Base-by-base conservation (phyloP, 2,888 invertebrate genomes). In the Hypomecis punctinalis region DNA sequence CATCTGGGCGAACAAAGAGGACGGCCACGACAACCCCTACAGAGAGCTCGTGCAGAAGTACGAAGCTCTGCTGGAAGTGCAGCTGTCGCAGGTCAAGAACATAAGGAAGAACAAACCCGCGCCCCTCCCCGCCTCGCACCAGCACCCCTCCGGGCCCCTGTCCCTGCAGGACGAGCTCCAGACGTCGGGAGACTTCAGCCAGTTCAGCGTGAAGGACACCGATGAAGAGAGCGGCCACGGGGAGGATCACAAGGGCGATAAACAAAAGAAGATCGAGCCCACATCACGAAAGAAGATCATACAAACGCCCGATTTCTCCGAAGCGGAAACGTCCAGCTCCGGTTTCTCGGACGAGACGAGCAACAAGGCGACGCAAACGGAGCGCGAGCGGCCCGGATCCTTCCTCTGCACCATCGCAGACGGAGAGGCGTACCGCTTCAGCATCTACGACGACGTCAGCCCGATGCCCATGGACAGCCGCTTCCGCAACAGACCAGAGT, bases 311-410 rank as follows among this genome's bases (percentile, higher is more conserved):
- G 97, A 97, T 83, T 97, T 97, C 79, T 97, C 97, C 0, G 97
- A 97, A 84, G 96, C 97, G 0, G 97, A 97, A 84, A 97, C 97
- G 0, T 96, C 96, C 33, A 97, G 97, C 11, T 97, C 97, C 0
- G 97, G 96, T 8, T 97, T 96, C 82, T 95, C 96, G 0, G 97
- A 97, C 79, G 97, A 97, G 84, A 97, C 96, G 0, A 96, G 96
- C 84, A 97, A 96, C 84, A 97, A 97, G 81, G 94, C 94, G 2
- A 97, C 97, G 5, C 97, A 97, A 81, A 97, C 97, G 0, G 97
- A 97, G 68, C 94, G 94, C 43, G 94, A 94, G 67, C 93, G 96
- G 9, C 95, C 96, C 0, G 97, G 97, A n/a, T 96, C 96, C 11
- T 96, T 97, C 85, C 90, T 97, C 56, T 97, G 97, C 88, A 96